phyloP scores from a whole-genome alignment of 2,888 invertebrate species.

The Lasioglossum villosulum region DNA sequence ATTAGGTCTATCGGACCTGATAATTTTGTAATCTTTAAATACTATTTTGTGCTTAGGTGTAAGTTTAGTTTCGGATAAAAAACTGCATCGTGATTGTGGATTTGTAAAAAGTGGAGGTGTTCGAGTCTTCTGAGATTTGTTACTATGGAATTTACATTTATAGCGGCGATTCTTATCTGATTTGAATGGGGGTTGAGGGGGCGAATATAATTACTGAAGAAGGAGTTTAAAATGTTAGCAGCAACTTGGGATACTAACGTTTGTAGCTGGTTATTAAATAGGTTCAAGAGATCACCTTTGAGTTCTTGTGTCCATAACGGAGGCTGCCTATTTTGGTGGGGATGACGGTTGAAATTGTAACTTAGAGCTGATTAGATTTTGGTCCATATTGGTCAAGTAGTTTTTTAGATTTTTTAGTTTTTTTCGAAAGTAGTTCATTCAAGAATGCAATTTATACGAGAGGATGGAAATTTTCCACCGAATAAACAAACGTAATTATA shows the following conservation, averaged over 20 bases:
- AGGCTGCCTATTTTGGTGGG: not conserved
- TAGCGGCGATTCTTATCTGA: too few relatives aligned
- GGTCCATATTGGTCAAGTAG: too few relatives aligned
- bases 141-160: not conserved
- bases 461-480: too few relatives aligned
- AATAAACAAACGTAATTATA: too few relatives aligned
- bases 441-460: too few relatives aligned
- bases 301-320: not conserved
- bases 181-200: too few relatives aligned
- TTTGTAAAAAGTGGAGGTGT: not conserved
- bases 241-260: not conserved
- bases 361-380: too few relatives aligned
- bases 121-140: not conserved
- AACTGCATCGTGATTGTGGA: not conserved
- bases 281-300: not conserved
- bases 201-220: too few relatives aligned
- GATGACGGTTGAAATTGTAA: not conserved
- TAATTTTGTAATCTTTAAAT: not conserved
- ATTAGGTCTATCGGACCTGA: slow-evolving; percentile 5
- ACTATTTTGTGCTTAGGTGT: not conserved
- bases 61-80: slow-evolving; percentile 4
- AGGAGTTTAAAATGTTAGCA: not conserved
- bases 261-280: not conserved
- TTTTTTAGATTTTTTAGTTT: too few relatives aligned
- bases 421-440: too few relatives aligned